Conservation (phyloP, 2,888 invertebrate genomes). For the Tenthredo distinguenda region DNA sequence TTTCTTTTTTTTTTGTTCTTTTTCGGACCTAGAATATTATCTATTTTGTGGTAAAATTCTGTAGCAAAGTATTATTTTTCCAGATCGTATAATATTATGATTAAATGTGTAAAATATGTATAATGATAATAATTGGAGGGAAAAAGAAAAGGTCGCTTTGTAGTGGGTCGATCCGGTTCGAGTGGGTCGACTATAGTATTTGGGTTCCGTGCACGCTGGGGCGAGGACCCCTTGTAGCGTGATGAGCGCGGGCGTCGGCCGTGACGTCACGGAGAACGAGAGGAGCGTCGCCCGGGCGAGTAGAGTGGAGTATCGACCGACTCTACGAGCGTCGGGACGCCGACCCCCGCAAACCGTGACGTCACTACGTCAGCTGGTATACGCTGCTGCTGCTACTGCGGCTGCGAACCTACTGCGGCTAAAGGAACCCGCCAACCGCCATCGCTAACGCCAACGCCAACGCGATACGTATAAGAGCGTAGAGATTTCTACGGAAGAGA, state of each 20-base stretch:
- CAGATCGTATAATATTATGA: background rate
- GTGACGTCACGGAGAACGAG: constrained; percentile 64
- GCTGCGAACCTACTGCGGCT: constrained; percentile 61
- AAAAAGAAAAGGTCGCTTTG: constrained; percentile 5
- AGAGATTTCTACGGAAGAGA: constrained; percentile 35
- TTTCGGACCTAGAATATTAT: background rate
- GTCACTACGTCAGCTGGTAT: constrained; percentile 75
- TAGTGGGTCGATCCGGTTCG: constrained; percentile 32
- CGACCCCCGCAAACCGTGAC: constrained; percentile 74
- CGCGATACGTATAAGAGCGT: background rate
- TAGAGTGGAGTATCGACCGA: constrained; percentile 73
- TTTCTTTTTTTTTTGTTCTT: too few species aligned
- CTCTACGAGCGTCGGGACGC: constrained; percentile 70
- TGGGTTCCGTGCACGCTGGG: constrained; percentile 45
- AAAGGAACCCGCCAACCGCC: constrained; percentile 35
- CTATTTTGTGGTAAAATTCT: background rate
- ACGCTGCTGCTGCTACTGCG: constrained; percentile 62
- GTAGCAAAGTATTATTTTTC: background rate
- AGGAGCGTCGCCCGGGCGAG: constrained; percentile 73
- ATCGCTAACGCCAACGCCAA: constrained; percentile 26
- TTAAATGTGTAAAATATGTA: background rate
- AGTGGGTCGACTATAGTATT: constrained; percentile 55
- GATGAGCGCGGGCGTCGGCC: constrained; percentile 60
- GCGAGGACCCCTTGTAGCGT: constrained; percentile 46
- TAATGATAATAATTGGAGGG: background rate